Evolutionary conservation across 2,797 vertebrate genomes (phyloP).

Genomic region (Danio choprae): DNA sequence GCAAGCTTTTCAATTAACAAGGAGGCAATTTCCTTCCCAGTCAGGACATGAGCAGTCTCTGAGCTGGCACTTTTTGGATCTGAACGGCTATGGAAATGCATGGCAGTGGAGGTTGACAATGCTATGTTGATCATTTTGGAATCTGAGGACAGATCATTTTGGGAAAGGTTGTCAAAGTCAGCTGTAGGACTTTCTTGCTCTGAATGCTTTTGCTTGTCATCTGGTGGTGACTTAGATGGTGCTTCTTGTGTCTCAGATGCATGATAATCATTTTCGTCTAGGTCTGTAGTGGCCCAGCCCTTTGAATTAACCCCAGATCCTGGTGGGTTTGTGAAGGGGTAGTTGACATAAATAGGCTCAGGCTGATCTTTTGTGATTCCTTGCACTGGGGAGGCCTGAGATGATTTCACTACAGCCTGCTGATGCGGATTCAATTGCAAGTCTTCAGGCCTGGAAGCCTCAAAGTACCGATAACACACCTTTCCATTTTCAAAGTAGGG

Average conservation of each 20-base stretch:
- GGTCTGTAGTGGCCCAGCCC: constrained; percentile 66
- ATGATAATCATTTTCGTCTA: constrained; percentile 60
- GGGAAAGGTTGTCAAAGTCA: constrained; percentile 40
- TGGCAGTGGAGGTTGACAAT: not conserved
- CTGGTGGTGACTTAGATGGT: constrained; percentile 44
- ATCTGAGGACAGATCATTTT: constrained; percentile 29
- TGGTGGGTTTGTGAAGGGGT: constrained; percentile 64
- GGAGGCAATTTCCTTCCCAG: constrained; percentile 68
- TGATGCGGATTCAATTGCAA: constrained; percentile 45
- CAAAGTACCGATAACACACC: constrained; percentile 69
- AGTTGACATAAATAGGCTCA: constrained; percentile 82
- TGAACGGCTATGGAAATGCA: constrained; percentile 63
- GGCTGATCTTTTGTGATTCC: constrained; percentile 54
- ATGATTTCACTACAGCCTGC: constrained; percentile 12
- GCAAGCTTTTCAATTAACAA: constrained; percentile 67
- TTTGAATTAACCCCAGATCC: constrained; percentile 46
- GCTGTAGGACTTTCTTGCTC: constrained; percentile 49
- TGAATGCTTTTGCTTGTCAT: constrained; percentile 37
- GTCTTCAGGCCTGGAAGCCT: constrained; percentile 54
- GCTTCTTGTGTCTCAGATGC: constrained; percentile 44
- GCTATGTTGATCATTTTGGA: constrained; percentile 30
- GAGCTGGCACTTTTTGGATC: constrained; percentile 60
- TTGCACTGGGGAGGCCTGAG: constrained; percentile 50
- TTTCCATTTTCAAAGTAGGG: constrained; percentile 73
- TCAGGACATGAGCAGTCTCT: constrained; percentile 49